Base-by-base conservation (phyloP, 2,113 vertebrate species). In the Neodontobutis hainanensis region DNA sequence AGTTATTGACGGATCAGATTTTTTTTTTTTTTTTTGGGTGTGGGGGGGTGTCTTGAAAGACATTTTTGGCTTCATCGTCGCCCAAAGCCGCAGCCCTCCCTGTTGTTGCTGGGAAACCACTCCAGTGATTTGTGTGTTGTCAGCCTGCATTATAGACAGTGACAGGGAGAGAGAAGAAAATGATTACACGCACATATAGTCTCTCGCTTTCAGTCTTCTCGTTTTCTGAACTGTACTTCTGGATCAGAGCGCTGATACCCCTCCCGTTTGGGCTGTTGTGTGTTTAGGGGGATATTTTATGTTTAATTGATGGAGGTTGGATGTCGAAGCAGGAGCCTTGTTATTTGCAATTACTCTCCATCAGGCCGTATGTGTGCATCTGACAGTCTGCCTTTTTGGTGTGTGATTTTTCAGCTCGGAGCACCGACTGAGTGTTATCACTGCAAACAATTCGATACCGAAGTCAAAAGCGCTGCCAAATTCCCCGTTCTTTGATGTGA, bases 51-150 rank as follows among this genome's bases (percentile, higher is more conserved):
- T n/a, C 48, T 46, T 73, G 77, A 73, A 85, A 84, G 75, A 70
- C 12, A 34, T 66, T 77, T 86, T 74, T 84, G 84, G 81, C 77
- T 83, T 69, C 72, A 61, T 75, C 75, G 40, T 71, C 47, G 49
- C 83, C 67, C 81, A 84, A 74, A 76, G 75, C 84, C 70, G 45
- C 65, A 75, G 52, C 56, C 52, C 68, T 71, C 73, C 66, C 71
- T 76, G 81, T 71, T 80, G 90, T 91, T 91, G 90, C 90, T 63
- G 83, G 86, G 89, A 90, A 90, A 91, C 88, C 82, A 80, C 70
- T 84, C 57, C 73, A 82, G 84, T 89, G 84, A 89, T 87, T 82
- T 89, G 85, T 88, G 81, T 85, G 84, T 84, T 86, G 81, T 86
- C 88, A 87, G 78, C 72, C 72, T 72, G 70, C 74, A 76, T 87